Evolutionary conservation across 2,888 invertebrate species (phyloP), one percentile per base, ranked within the genome.

Genomic region (Balanococcus diminutus): DNA sequence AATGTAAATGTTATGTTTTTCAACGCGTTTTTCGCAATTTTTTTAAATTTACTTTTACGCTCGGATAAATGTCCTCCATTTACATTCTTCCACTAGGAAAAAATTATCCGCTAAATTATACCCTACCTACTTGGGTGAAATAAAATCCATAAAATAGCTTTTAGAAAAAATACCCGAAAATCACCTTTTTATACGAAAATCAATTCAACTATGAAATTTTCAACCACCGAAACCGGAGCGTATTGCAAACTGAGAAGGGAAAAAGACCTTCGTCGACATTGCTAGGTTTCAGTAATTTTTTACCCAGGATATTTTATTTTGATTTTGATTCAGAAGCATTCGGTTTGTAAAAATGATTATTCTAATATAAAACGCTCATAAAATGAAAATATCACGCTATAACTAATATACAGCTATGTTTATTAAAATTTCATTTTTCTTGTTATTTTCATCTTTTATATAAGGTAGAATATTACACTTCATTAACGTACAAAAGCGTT

Each of bases 1-100:
- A 75, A 75, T 75, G 75, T 36, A 75, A 36, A 75, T 75, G 75
- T 75, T 36, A 75, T 36, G 75, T 32, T 32, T 72, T 72, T 36
- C 75, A 11, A 19, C 75, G 36, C 32, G 36, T 75, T 75, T 36
- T 32, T 19, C 31, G 36, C 75, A 36, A 67, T 67, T 67, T 67
- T 67, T 67, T 67, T 67, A 67, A 67, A 67, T 67, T 67, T 67
- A 67, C 67, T 11, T 67, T 56, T 28, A 28, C 28, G 67, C 67
- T 25, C 67, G 28, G 67, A 67, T 67, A 36, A 75, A 75, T 75
- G 75, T 75, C 75, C 36, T 75, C 36, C 28, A 75, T 75, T 75
- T 75, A 75, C 36, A 75, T 75, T 75, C 36, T 75, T 67, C 28
- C 28, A 16, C 28, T 67, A 4, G 56, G 4, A 14, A 67, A 67